Evolutionary conservation across 2,888 invertebrate species (phyloP).

Genomic region (Drosophila multiciliata): DNA sequence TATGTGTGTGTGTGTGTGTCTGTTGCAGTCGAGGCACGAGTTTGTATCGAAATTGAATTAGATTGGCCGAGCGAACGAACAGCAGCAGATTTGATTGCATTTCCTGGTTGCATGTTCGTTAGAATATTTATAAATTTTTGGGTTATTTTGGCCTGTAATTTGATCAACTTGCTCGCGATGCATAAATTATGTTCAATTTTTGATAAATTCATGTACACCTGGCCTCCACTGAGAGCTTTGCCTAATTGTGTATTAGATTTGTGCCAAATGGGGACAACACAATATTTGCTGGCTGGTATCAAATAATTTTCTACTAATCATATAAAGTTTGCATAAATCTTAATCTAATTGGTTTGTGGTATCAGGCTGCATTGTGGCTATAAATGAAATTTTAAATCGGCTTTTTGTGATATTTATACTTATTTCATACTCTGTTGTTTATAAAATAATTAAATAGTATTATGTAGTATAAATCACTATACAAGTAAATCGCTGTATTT

Average conservation of each 20-base stretch:
- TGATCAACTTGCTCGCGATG: constrained; percentile 65
- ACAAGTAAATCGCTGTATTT: not conserved
- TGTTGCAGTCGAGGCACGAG: constrained; percentile 55
- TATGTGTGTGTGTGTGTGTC: constrained; percentile 14
- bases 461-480: not conserved
- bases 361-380: not conserved
- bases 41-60: constrained; percentile 76
- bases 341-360: not conserved
- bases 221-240: not conserved
- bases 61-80: constrained; percentile 63
- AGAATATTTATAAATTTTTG: constrained; percentile 33
- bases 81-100: constrained; percentile 78
- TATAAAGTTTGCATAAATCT: not conserved
- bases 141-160: constrained; percentile 68
- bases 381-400: not conserved
- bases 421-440: too few relatives aligned
- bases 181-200: constrained; percentile 72
- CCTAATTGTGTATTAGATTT: not conserved
- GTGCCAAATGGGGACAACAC: not conserved
- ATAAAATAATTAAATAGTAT: not conserved
- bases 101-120: constrained; percentile 50
- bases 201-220: constrained; percentile 5
- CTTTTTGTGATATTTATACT: too few relatives aligned
- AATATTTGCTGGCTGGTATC: constrained; percentile 2
- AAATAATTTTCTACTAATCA: not conserved